A percentile compares a stretch with the other conserved stretches of the same genome.
phyloP scores from a whole-genome alignment of 2,888 invertebrate genomes.

The Elmis aenea region DNA sequence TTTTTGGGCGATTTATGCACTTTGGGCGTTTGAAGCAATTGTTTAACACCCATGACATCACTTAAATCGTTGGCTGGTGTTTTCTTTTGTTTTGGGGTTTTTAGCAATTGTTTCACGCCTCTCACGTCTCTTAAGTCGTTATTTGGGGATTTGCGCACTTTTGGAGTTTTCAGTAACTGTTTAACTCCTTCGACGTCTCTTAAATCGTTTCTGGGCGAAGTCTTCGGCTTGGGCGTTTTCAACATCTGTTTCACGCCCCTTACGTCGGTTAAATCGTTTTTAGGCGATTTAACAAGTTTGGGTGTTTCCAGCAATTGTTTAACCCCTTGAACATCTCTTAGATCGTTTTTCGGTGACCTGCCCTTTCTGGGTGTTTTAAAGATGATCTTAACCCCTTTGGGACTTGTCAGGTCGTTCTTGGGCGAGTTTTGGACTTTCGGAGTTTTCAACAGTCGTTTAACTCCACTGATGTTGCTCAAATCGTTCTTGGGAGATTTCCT shows the following conservation, averaged over 20 bases:
- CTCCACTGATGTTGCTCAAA: conserved; percentile 27
- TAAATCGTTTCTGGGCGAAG: conserved; percentile 38
- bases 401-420: conserved; percentile 5
- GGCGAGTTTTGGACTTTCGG: conserved; percentile 26
- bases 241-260: conserved; percentile 12
- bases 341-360: conserved; percentile 40
- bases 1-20: conserved; percentile 40
- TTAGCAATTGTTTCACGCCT: conserved; percentile 34
- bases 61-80: conserved; percentile 28
- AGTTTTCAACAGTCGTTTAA: conserved; percentile 28
- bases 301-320: conserved; percentile 41
- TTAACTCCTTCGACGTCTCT: conserved; percentile 45
- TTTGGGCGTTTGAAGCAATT: conserved; percentile 31
- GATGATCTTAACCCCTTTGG: conserved; percentile 14
- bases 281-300: conserved; percentile 34
- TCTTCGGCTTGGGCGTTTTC: conserved; percentile 18
- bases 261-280: conserved; percentile 28
- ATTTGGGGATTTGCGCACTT: conserved; percentile 10
- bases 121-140: conserved; percentile 22
- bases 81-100: background rate
- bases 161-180: conserved; percentile 29
- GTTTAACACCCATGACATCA: conserved; percentile 45
- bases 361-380: conserved; percentile 13
- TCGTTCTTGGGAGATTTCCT: conserved; percentile 33
- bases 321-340: conserved; percentile 45